Evolutionary conservation across 2,113 vertebrate species (phyloP).

Genomic region (Anolis sagrei): DNA sequence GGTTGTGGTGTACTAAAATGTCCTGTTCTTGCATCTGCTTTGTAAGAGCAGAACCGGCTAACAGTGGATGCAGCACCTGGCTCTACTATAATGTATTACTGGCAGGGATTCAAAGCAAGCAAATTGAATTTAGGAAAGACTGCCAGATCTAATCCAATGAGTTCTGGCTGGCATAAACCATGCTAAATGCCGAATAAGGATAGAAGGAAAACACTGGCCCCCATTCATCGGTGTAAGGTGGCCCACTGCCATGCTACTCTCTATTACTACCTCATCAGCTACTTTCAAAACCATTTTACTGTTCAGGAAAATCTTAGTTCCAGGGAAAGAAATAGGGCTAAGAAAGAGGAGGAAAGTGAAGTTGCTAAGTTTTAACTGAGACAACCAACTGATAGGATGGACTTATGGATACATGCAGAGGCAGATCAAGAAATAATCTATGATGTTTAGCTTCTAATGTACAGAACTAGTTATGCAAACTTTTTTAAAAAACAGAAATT

Average conservation of each 20-base stretch:
- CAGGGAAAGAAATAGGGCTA: background rate
- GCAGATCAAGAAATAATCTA: background rate
- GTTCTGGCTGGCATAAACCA: conserved; percentile 41
- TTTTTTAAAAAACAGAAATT: background rate
- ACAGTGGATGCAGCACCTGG: conserved; percentile 20
- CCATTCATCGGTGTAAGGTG: conserved; percentile 34
- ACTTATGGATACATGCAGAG: background rate
- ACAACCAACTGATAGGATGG: background rate
- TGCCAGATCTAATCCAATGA: conserved; percentile 21
- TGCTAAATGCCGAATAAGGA: conserved; percentile 45
- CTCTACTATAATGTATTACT: background rate
- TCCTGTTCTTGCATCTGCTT: background rate
- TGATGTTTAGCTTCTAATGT: background rate
- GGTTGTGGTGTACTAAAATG: background rate
- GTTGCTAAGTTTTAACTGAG: background rate
- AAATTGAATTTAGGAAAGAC: conserved; percentile 48
- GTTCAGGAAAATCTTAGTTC: conserved; percentile 23
- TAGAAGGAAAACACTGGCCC: conserved; percentile 7
- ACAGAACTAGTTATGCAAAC: background rate
- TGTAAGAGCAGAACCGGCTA: background rate
- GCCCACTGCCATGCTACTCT: conserved; percentile 25
- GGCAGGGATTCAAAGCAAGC: conserved; percentile 38
- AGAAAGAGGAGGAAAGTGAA: background rate
- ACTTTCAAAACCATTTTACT: conserved; percentile 31
- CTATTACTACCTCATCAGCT: conserved; percentile 42